phyloP scores from a whole-genome alignment of 2,888 invertebrate genomes.

The Laothoe populi region DNA sequence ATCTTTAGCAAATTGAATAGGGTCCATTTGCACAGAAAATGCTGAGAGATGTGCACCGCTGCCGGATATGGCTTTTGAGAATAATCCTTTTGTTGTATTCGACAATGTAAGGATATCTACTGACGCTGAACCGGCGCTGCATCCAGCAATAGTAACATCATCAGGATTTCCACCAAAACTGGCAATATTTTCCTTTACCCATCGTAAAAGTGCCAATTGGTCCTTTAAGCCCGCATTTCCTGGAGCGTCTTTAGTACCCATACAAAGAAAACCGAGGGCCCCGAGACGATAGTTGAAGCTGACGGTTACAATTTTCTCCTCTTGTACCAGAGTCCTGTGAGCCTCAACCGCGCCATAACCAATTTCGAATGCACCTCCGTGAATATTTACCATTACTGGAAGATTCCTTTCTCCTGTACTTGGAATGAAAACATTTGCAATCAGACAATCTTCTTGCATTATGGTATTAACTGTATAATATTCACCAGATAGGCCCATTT shows the following conservation, averaged over 20 bases:
- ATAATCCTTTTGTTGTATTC: constrained; percentile 48
- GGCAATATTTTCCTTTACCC: constrained; percentile 54
- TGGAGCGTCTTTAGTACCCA: constrained; percentile 50
- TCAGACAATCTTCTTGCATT: constrained; percentile 42
- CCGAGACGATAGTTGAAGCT: constrained; percentile 47
- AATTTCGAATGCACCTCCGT: constrained; percentile 47
- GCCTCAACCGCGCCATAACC: constrained; percentile 34
- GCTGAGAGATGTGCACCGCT: constrained; percentile 48
- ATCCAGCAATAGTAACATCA: constrained; percentile 56
- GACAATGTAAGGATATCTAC: constrained; percentile 54
- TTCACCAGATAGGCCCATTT: constrained; percentile 12
- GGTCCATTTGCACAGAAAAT: constrained; percentile 51
- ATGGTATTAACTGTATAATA: not conserved
- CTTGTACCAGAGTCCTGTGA: constrained; percentile 33
- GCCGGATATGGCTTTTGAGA: constrained; percentile 54
- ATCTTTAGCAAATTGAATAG: constrained; percentile 48
- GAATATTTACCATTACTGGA: constrained; percentile 47
- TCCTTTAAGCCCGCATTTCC: constrained; percentile 57
- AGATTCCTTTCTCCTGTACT: constrained; percentile 43
- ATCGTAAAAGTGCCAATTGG: constrained; percentile 45
- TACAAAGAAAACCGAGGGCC: constrained; percentile 50
- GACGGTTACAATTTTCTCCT: constrained; percentile 37
- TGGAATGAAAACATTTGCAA: constrained; percentile 48
- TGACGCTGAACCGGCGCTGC: constrained; percentile 54
- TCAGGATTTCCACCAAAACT: constrained; percentile 57